Conservation (phyloP, 2,113 vertebrate species). For the Campylomormyrus numenius region DNA sequence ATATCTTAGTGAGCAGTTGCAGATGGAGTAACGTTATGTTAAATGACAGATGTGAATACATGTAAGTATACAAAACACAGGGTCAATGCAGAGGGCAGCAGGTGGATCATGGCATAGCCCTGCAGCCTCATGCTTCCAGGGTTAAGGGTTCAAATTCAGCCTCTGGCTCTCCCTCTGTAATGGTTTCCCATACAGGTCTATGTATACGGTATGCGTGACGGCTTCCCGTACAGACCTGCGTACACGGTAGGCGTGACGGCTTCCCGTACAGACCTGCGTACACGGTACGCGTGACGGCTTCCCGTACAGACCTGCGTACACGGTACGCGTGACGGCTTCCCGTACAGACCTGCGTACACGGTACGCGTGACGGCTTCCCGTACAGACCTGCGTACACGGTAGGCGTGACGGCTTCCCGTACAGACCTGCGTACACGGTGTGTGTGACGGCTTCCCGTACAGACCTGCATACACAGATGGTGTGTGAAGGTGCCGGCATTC, state of each 20-base stretch:
- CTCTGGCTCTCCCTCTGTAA: background rate
- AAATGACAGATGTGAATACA: background rate
- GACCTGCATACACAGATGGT: background rate
- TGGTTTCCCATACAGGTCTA: too few relatives aligned
- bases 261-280: background rate
- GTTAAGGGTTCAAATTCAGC: background rate
- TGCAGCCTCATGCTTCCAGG: background rate
- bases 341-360: background rate
- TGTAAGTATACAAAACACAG: background rate
- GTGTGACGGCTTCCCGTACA: too few relatives aligned
- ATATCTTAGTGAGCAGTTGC: background rate
- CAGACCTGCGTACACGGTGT: background rate
- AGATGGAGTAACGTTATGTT: background rate
- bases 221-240: too few relatives aligned
- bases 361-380: background rate
- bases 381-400: background rate
- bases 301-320: background rate
- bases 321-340: background rate
- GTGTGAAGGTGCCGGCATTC: background rate
- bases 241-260: background rate
- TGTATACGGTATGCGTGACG: background rate
- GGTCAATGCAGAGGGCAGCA: background rate
- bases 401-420: background rate
- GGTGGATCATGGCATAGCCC: background rate
- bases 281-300: too few relatives aligned